Evolutionary conservation across 2,113 vertebrate species (phyloP), one percentile per base, ranked within the genome.

Genomic region (Plecotus auritus): DNA sequence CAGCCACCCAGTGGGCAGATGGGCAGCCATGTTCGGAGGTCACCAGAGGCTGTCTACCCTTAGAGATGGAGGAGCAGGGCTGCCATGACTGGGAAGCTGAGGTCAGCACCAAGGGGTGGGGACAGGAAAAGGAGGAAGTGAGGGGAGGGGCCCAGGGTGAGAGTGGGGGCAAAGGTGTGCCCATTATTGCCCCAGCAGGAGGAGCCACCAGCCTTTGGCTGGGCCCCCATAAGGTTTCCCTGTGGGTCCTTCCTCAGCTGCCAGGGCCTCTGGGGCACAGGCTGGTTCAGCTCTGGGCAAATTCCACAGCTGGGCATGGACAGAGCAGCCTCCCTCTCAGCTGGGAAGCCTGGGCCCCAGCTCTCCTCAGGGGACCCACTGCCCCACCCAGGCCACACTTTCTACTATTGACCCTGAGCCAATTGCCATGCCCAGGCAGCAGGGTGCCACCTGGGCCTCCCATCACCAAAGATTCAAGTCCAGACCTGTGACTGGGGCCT

Each of bases 121-220:
- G 67, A 12, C 23, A 3, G 73, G 28, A 32, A 32, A n/a, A 47
- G 74, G 16, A 47, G 42, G 20, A 5, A 20, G 90, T 1, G 2
- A 18, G 9, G 12, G 9, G 30, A 17, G 7, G 10, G 35, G 37
- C 28, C 37, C 35, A 2, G 22, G 51, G 80, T 3, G 37, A n/a
- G 89, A 28, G 26, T 26, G 2, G 7, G 77, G 73, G 12, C 89
- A 90, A 56, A 92, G 67, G 59, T 56, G 14, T 74, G 2, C 1
- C 59, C 49, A 0, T 10, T 18, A 1, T 28, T 0, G 0, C 6
- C 35, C 37, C 17, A 7, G 4, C 0, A 0, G 56, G 59, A 78
- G 81, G 66, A 11, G 37, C 18, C 6, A 0, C 5, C 17, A 10
- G 30, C 20, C 78, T 16, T 5, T 2, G 28, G 3, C 69, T 12